Conservation (phyloP, 2,797 vertebrate species). For the Coregonus suidteri region DNA sequence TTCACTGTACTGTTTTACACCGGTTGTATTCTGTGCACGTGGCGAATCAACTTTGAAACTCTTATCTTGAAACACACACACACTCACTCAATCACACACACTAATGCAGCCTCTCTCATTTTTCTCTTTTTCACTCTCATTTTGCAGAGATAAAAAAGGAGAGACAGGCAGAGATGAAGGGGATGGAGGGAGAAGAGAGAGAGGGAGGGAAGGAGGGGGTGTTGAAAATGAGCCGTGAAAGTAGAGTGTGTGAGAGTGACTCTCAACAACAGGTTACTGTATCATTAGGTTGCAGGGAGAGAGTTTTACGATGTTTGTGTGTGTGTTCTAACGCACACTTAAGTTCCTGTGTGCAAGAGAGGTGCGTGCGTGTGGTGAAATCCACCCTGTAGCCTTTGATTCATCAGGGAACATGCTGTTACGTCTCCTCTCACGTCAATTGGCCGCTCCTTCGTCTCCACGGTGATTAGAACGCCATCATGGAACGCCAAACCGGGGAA, state of each 20-base stretch:
- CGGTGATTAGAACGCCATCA: conserved; percentile 18
- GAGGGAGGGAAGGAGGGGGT: not conserved
- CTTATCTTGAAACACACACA: too few relatives aligned
- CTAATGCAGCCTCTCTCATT: not conserved
- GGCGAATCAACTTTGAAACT: too few relatives aligned
- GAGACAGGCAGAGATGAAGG: too few relatives aligned
- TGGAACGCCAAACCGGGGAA: not conserved
- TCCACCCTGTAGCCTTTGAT: not conserved
- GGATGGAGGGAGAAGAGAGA: too few relatives aligned
- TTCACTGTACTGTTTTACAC: too few relatives aligned
- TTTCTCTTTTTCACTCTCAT: not conserved
- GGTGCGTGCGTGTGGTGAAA: conserved; percentile 4
- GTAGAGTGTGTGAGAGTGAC: conserved; percentile 37
- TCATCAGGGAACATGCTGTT: conserved; percentile 9
- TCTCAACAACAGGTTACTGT: conserved; percentile 31
- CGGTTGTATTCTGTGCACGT: too few relatives aligned
- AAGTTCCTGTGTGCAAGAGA: not conserved
- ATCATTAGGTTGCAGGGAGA: conserved; percentile 46
- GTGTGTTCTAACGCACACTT: conserved; percentile 2
- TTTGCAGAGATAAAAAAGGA: not conserved
- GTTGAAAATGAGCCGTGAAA: conserved; percentile 50
- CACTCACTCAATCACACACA: not conserved
- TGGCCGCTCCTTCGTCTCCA: conserved; percentile 2
- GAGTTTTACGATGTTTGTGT: conserved; percentile 47
- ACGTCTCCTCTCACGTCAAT: not conserved